phyloP scores from a whole-genome alignment of 2,888 invertebrate genomes.

The Eurytoma adleriae region DNA sequence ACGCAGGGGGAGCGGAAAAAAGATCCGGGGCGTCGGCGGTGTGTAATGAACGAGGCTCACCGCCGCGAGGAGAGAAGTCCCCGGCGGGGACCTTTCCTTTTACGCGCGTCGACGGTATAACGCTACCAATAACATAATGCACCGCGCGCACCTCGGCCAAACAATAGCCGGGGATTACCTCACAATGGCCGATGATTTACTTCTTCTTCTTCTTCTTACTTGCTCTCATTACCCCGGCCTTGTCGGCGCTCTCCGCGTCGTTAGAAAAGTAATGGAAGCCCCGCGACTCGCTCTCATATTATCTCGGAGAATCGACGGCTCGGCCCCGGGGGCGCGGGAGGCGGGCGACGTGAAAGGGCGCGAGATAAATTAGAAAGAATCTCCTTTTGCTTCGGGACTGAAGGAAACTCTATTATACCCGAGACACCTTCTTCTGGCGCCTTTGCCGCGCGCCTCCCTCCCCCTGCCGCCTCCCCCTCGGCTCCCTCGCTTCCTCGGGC shows the following conservation, averaged over 20 bases:
- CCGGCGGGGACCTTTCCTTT: slow-evolving; percentile 40
- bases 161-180: slow-evolving; percentile 75
- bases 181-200: slow-evolving; percentile 76
- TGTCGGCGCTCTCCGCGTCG: slow-evolving; percentile 73
- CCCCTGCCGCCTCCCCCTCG: background rate
- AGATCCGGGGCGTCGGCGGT: background rate
- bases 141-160: slow-evolving; percentile 71
- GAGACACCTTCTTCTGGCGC: slow-evolving; percentile 61
- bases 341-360: slow-evolving; percentile 53
- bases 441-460: slow-evolving; percentile 21
- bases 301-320: slow-evolving; percentile 65
- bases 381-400: slow-evolving; percentile 63
- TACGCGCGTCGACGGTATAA: slow-evolving; percentile 1
- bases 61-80: background rate
- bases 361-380: slow-evolving; percentile 73
- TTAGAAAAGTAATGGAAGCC: slow-evolving; percentile 75
- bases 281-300: slow-evolving; percentile 69
- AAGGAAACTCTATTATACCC: slow-evolving; percentile 70
- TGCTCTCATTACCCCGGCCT: slow-evolving; percentile 75
- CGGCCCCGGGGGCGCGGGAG: slow-evolving; percentile 38
- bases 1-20: too few species aligned
- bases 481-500: slow-evolving; percentile 37
- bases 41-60: background rate
- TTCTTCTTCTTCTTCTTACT: slow-evolving; percentile 60
- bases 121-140: slow-evolving; percentile 74